Evolutionary conservation across 2,113 vertebrate species (phyloP).

Genomic region (Cephalopholis sonnerati): DNA sequence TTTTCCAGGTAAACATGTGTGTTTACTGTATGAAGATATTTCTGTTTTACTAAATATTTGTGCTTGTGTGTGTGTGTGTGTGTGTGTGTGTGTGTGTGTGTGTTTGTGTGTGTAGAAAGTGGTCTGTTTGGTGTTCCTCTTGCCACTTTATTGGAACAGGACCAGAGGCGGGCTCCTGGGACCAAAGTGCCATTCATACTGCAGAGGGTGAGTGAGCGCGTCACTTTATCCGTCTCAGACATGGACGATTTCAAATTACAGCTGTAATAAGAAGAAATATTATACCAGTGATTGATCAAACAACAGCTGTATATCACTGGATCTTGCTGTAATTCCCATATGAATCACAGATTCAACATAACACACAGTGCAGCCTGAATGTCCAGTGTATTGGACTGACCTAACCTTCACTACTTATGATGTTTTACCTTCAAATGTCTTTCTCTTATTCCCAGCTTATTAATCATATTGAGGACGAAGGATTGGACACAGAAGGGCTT

Average conservation of each 20-base stretch:
- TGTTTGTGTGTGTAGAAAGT: slow-evolving; percentile 84
- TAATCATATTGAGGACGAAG: slow-evolving; percentile 91
- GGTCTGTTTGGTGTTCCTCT: slow-evolving; percentile 94
- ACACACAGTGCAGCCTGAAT: not conserved
- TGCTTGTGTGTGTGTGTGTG: not conserved
- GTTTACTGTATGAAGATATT: not conserved
- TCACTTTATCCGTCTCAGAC: too few relatives aligned
- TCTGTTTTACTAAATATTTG: slow-evolving; percentile 22
- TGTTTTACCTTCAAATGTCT: not conserved
- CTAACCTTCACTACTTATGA: not conserved
- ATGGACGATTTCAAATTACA: not conserved
- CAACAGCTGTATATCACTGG: not conserved
- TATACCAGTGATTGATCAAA: not conserved
- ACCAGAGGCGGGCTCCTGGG: slow-evolving; percentile 89
- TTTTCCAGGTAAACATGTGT: not conserved
- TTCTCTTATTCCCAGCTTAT: slow-evolving; percentile 85
- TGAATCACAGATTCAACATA: not conserved
- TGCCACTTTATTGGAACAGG: slow-evolving; percentile 91
- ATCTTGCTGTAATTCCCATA: too few relatives aligned
- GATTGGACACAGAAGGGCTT: slow-evolving; percentile 94
- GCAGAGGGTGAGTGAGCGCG: slow-evolving; percentile 85
- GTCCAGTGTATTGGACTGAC: not conserved
- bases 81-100: not conserved
- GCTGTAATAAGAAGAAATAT: not conserved
- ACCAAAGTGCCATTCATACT: slow-evolving; percentile 93